Evolutionary conservation across 2,797 vertebrate genomes (phyloP).

Genomic region (Synaphobranchus kaupii): DNA sequence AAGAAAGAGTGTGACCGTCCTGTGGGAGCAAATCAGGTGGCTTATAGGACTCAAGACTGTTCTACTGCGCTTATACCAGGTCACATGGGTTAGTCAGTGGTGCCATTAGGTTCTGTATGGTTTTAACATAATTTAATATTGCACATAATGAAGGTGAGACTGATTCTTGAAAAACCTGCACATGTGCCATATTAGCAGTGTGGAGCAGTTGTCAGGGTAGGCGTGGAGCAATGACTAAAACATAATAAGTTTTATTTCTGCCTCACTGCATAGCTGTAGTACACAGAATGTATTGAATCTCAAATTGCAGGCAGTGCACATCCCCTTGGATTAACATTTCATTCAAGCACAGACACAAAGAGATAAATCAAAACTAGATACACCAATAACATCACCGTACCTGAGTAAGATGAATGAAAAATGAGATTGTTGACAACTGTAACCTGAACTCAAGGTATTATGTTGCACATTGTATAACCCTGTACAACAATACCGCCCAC

Average conservation of each 20-base stretch:
- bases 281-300: not conserved
- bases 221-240: not conserved
- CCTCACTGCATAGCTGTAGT: not conserved
- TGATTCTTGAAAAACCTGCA: too few relatives aligned
- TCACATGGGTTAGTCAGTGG: not conserved
- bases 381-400: not conserved
- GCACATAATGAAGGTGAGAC: too few relatives aligned
- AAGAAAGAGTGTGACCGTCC: not conserved
- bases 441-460: constrained; percentile 1
- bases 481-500: not conserved
- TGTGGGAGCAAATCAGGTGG: not conserved
- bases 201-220: not conserved
- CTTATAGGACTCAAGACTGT: not conserved
- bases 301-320: not conserved
- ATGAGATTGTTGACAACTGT: not conserved
- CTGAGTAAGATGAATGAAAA: not conserved
- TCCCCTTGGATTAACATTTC: not conserved
- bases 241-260: not conserved
- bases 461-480: not conserved
- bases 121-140: not conserved
- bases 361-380: not conserved
- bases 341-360: not conserved
- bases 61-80: not conserved
- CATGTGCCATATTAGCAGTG: not conserved
- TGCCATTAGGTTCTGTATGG: not conserved